Evolutionary conservation across 2,888 invertebrate species (phyloP).

Genomic region (Orthosia gothica): DNA sequence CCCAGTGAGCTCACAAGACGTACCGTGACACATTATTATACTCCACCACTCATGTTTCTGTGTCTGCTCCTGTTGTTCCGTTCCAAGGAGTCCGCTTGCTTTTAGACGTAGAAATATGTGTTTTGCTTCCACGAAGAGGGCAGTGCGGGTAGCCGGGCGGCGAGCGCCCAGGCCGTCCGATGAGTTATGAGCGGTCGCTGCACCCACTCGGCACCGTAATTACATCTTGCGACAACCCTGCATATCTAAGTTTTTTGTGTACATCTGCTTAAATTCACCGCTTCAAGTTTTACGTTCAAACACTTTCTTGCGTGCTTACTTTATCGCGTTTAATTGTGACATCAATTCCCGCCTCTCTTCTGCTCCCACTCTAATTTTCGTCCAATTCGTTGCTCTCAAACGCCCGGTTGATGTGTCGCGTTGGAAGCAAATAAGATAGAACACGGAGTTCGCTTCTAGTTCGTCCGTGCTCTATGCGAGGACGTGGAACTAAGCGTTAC

Average conservation of each 20-base stretch:
- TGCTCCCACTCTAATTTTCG: conserved; percentile 30
- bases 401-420: conserved; percentile 22
- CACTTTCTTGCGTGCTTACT: conserved; percentile 5
- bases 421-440: conserved; percentile 57
- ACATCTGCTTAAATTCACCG: conserved; percentile 54
- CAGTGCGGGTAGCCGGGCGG: conserved; percentile 42
- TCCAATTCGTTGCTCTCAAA: conserved; percentile 46
- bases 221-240: conserved; percentile 64
- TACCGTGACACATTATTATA: conserved; percentile 60
- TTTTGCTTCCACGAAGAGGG: conserved; percentile 65
- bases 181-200: conserved; percentile 76
- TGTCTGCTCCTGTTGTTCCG: conserved; percentile 74
- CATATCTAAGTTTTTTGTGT: conserved; percentile 51
- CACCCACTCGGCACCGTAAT: conserved; percentile 51
- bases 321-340: conserved; percentile 31
- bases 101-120: conserved; percentile 78
- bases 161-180: conserved; percentile 61
- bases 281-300: conserved; percentile 37
- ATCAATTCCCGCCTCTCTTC: conserved; percentile 30
- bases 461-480: conserved; percentile 66
- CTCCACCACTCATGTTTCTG: conserved; percentile 68
- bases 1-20: conserved; percentile 42
- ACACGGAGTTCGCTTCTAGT: conserved; percentile 52
- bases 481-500: conserved; percentile 82
- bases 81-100: conserved; percentile 72